Percentiles rank a stretch among this genome's conserved stretches.
Conservation (phyloP, 2,888 invertebrate species). For the Eupithecia exiguata region DNA sequence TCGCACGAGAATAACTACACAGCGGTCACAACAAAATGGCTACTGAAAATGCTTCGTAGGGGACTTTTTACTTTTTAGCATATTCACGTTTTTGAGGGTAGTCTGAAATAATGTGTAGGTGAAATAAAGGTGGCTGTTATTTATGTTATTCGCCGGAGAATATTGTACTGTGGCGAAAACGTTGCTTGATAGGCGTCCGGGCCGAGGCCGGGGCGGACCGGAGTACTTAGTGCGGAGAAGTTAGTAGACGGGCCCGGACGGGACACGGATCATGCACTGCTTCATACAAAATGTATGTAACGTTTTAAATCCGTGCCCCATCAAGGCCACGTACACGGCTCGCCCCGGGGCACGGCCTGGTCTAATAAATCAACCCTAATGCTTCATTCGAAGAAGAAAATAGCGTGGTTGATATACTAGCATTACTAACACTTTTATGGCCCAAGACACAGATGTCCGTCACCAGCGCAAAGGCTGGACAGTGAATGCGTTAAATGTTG, state of each 20-base stretch:
- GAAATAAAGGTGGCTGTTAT: not conserved
- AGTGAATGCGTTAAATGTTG: not conserved
- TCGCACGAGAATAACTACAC: not conserved
- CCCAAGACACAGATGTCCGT: too few relatives aligned
- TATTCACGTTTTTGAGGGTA: not conserved
- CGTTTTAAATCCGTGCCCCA: too few relatives aligned
- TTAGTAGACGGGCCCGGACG: too few relatives aligned
- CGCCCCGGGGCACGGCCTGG: too few relatives aligned
- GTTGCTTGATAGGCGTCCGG: not conserved
- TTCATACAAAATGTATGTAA: too few relatives aligned
- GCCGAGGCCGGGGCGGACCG: too few relatives aligned
- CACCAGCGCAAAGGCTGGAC: too few relatives aligned
- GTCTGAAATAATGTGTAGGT: not conserved
- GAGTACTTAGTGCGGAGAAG: too few relatives aligned
- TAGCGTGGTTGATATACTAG: not conserved
- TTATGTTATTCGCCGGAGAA: not conserved
- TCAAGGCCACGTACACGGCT: too few relatives aligned
- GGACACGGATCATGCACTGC: too few relatives aligned
- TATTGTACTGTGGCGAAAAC: not conserved
- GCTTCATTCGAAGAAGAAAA: not conserved
- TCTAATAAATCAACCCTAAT: too few relatives aligned
- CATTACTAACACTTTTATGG: too few relatives aligned
- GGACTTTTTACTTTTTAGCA: not conserved
- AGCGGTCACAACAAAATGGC: not conserved
- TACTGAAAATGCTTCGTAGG: constrained; percentile 12